Evolutionary conservation across 2,888 invertebrate genomes (phyloP), one percentile per base, ranked within the genome.

Genomic region (Limenitis arthemis): DNA sequence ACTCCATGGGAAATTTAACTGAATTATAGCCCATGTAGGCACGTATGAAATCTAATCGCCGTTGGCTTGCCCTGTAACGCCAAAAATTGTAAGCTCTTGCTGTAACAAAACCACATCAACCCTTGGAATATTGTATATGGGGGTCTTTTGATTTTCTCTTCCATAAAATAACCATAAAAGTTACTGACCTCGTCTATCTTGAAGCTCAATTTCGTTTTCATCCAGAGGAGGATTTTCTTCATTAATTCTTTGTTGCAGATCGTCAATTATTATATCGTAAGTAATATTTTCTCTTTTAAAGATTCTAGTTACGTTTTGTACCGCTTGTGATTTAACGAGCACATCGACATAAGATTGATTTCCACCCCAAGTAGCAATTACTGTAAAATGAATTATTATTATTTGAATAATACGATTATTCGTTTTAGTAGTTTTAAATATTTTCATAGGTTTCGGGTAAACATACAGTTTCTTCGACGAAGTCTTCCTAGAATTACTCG

Each of bases 191-290:
- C 89, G 85, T 69, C 91, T 86, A 62, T 93, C 91, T 63, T 91
- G 90, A 46, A 93, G 87, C 64, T 89, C 89, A 39, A 88, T 71
- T 68, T 93, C 92, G 51, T 91, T 90, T 66, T 91, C 88, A 53
- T 90, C 89, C 11, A 89, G 78, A 4, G 89, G 88, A 42, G 94
- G 94, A 77, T 95, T 95, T 79, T 95, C 95, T 58, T 89, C 89
- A 62, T 94, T 90, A 56, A 95, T 95, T 44, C 91, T 91, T 65
- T 87, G 86, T 74, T 95, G 94, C 47, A 96, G 74, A 77, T 96
- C 92, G 46, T 91, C 88, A 64, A 95, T 94, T 41, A 94, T 77
- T n/a, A 95, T 83, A 47, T 91, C 88, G 69, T 88, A 93, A 28
- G 88, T 73, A 51, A 95, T 88, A 49, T 90, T 89, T 56, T 90